Base-by-base conservation (phyloP, 2,113 vertebrate species). In the Campylomormyrus tamandua region DNA sequence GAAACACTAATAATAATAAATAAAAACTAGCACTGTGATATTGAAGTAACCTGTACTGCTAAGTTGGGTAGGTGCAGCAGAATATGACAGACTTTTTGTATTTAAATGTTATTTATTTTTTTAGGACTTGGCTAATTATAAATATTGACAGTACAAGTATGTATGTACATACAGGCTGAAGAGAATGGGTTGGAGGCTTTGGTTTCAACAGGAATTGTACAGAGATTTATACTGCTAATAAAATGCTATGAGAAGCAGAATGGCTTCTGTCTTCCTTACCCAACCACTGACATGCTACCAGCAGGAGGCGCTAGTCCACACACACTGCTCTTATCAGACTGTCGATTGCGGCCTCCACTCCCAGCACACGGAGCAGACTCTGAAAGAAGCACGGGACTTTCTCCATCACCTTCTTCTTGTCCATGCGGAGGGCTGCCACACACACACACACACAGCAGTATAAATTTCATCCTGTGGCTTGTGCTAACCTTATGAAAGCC, bases 51-150 rank as follows among this genome's bases (percentile, higher is more conserved):
- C 91, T 88, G 91, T 84, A 91, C 90, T 91, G 88, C 56, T 24
- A 42, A 91, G 89, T 21, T 48, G 80, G 21, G 10, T 66, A 90
- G 83, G 45, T 66, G 70, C 88, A 62, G 91, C 50, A 90, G 31
- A 94, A 93, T 92, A 94, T 92, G 95, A 92, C 62, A 94, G 89
- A 94, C 92, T 90, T 93, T 97, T 98, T 97, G 94, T 97, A 97
- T 96, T 97, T 97, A 97, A 97, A 97, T 87, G 48, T 94, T 97
- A 97, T 98, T 98, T 98, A 98, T 97, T 97, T 97, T 97, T 96
- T 93, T 96, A 96, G 94, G 92, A 94, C 93, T 94, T 94, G 94
- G 95, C 91, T 93, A 90, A 92, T 92, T 94, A 95, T 94, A 94
- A 95, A 94, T 94, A 94, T 93, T 93, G 92, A 93, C 93, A 35